phyloP scores from a whole-genome alignment of 2,797 vertebrate species.

The Peromyscus melanophrys region DNA sequence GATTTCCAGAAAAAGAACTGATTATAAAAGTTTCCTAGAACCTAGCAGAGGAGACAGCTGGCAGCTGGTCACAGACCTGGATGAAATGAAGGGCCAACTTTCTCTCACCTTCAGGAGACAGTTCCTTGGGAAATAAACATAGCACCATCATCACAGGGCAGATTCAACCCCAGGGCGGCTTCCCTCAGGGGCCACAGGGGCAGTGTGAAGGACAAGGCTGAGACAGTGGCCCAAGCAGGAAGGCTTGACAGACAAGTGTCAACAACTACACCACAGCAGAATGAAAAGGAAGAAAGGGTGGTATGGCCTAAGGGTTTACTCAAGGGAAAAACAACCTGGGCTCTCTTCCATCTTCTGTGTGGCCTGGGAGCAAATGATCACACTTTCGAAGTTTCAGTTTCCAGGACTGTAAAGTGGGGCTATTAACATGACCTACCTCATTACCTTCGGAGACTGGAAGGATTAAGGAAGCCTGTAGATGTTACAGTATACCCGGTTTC shows the following conservation, averaged over 20 bases:
- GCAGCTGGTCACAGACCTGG: not conserved
- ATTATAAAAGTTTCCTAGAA: not conserved
- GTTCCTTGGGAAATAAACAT: not conserved
- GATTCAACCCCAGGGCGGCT: not conserved
- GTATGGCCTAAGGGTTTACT: not conserved
- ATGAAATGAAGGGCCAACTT: not conserved
- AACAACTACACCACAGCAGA: not conserved
- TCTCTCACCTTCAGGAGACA: not conserved
- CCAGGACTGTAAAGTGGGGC: not conserved
- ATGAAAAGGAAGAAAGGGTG: not conserved
- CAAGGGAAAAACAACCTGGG: not conserved
- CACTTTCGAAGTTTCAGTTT: slow-evolving; percentile 13
- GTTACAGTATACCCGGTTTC: slow-evolving; percentile 41
- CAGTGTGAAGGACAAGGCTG: not conserved
- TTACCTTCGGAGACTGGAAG: not conserved
- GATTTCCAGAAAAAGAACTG: slow-evolving; percentile 2
- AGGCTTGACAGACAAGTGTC: not conserved
- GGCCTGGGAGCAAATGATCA: not conserved
- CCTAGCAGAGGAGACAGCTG: not conserved
- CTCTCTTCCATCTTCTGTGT: not conserved
- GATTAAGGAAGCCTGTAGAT: not conserved
- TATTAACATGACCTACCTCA: not conserved
- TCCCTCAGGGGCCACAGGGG: not conserved
- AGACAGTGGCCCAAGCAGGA: not conserved
- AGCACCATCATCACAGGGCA: not conserved